Conservation (phyloP, 2,113 vertebrate species). For the Cyanoliseus patagonus region DNA sequence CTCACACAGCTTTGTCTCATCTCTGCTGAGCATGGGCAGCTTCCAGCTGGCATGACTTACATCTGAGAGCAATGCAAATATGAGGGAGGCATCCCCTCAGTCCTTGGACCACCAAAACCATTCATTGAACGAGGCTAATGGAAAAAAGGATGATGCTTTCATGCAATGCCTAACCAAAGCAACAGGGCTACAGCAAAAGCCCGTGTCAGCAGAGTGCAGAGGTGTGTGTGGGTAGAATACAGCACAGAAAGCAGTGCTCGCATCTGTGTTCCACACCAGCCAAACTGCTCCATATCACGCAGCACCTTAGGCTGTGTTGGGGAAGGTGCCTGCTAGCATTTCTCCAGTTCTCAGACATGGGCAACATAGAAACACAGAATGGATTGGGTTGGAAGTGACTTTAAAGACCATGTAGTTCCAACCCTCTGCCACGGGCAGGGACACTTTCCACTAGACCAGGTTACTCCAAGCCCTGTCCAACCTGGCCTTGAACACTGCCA, state of each 20-base stretch:
- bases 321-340: not conserved
- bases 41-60: not conserved
- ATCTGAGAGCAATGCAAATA: not conserved
- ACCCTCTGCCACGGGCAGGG: not conserved
- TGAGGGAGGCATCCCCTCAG: not conserved
- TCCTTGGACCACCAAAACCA: not conserved
- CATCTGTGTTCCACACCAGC: not conserved
- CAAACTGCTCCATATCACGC: no score
- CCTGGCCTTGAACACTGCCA: not conserved
- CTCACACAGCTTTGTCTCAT: not conserved
- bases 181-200: not conserved
- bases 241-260: not conserved
- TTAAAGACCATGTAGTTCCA: not conserved
- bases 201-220: accelerated
- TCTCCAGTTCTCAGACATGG: not conserved
- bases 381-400: not conserved
- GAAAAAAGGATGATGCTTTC: not conserved
- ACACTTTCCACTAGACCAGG: not conserved
- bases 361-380: not conserved
- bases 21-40: not conserved
- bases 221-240: not conserved
- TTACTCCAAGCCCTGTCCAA: not conserved
- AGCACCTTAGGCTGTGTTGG: not conserved
- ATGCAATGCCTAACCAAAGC: not conserved
- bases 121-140: not conserved